Percentiles rank a stretch among this genome's conserved stretches.
Evolutionary conservation across 1,140 invertebrate species (phyloP).

Genomic region (Hylyphantes graminicola): DNA sequence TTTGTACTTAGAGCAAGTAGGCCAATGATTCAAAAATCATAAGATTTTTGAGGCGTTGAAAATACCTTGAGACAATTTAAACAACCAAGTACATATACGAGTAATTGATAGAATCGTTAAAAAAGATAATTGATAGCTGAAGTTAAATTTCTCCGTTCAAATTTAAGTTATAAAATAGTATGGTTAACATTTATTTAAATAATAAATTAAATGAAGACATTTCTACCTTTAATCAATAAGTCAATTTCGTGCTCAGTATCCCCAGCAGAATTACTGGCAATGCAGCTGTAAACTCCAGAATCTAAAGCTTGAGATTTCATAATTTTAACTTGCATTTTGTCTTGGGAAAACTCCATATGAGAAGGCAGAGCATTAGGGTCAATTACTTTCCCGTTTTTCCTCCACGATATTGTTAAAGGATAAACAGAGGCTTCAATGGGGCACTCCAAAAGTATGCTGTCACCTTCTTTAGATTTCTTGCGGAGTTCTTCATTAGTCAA

Average conservation of each 20-base stretch:
- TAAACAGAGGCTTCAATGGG: conserved; percentile 30
- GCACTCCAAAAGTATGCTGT: conserved; percentile 35
- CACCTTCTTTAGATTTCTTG: conserved; percentile 41
- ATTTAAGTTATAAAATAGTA: background rate
- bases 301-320: conserved; percentile 37
- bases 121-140: background rate
- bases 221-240: conserved; percentile 45
- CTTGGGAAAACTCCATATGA: conserved; percentile 36
- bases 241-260: conserved; percentile 45
- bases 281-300: conserved; percentile 52
- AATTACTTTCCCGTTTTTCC: conserved; percentile 43
- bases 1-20: no score
- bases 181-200: background rate
- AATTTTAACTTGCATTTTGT: conserved; percentile 46
- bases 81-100: no score
- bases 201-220: background rate
- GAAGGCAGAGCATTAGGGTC: background rate
- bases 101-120: background rate
- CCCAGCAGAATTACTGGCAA: conserved; percentile 55
- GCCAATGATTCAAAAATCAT: no score
- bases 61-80: no score
- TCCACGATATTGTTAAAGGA: conserved; percentile 31
- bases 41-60: no score
- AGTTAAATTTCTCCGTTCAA: background rate
- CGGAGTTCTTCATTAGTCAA: background rate